phyloP scores from a whole-genome alignment of 2,888 invertebrate genomes.

The Listrodromus nycthemerus region DNA sequence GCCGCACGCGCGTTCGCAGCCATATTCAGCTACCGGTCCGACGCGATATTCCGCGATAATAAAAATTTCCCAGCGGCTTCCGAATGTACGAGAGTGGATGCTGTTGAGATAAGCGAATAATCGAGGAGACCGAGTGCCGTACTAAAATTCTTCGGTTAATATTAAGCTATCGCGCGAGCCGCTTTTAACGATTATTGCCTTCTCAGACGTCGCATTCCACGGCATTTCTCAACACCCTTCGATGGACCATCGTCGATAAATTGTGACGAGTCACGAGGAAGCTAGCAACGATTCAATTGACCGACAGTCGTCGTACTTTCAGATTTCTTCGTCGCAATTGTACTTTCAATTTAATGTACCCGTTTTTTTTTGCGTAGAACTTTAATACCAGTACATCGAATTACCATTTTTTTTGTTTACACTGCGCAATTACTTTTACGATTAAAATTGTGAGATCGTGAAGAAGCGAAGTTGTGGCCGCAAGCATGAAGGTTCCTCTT shows the following conservation, averaged over 20 bases:
- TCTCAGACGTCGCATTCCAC: conserved; percentile 7
- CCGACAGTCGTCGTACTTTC: conserved; percentile 7
- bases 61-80: conserved; percentile 26
- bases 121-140: background rate
- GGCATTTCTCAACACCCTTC: background rate
- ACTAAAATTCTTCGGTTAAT: conserved; percentile 25
- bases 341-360: too few species aligned
- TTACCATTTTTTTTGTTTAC: background rate
- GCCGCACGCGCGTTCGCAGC: background rate
- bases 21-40: conserved; percentile 25
- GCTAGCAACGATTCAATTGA: conserved; percentile 11
- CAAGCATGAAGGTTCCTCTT: background rate
- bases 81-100: conserved; percentile 38
- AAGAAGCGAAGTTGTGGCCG: too few species aligned
- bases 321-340: background rate
- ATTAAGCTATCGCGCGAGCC: conserved; percentile 18
- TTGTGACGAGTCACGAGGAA: background rate
- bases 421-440: background rate
- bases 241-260: background rate
- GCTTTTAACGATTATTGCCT: conserved; percentile 28
- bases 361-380: conserved; percentile 39
- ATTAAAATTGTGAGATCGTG: too few species aligned
- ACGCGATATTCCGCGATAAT: background rate
- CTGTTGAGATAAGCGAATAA: conserved; percentile 40
- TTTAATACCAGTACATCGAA: conserved; percentile 18